Percentiles rank a stretch among this genome's conserved stretches.
Evolutionary conservation across 2,113 vertebrate species (phyloP).

Genomic region (Rhabdornis inornatus): DNA sequence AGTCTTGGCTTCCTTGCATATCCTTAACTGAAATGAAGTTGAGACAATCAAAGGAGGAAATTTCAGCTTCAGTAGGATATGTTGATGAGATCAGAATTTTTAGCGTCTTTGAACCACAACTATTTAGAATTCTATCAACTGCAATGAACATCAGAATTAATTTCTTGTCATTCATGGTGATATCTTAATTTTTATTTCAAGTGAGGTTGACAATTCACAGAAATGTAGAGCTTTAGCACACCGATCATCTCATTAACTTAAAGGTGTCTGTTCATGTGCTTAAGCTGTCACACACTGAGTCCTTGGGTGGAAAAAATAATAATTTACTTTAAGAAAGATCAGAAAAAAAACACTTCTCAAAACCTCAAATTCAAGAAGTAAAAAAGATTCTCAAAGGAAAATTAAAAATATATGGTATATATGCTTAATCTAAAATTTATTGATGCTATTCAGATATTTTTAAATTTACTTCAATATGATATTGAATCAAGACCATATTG

Average conservation of each 20-base stretch:
- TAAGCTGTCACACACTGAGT: not conserved
- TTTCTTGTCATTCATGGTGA: not conserved
- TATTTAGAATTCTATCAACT: not conserved
- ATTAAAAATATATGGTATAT: not conserved
- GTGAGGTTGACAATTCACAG: not conserved
- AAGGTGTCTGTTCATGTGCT: not conserved
- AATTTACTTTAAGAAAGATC: not conserved
- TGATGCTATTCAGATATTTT: not conserved
- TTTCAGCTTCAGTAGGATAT: not conserved
- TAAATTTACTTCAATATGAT: not conserved
- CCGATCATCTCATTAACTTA: not conserved
- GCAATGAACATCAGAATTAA: not conserved
- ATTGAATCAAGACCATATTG: not conserved
- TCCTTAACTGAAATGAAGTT: not conserved
- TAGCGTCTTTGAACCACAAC: not conserved
- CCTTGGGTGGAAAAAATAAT: not conserved
- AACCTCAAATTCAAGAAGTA: not conserved
- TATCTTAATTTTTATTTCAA: not conserved
- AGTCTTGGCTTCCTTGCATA: not conserved
- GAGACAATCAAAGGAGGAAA: not conserved
- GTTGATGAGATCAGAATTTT: not conserved
- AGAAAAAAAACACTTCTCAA: not conserved
- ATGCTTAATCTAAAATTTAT: not conserved
- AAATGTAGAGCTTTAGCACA: not conserved
- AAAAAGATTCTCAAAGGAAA: not conserved